These are phyloP conservation scores for Tanypteryx hageni DNA, from an alignment of 2,888 invertebrate genomes.

Conservation along the genomic window DNA sequence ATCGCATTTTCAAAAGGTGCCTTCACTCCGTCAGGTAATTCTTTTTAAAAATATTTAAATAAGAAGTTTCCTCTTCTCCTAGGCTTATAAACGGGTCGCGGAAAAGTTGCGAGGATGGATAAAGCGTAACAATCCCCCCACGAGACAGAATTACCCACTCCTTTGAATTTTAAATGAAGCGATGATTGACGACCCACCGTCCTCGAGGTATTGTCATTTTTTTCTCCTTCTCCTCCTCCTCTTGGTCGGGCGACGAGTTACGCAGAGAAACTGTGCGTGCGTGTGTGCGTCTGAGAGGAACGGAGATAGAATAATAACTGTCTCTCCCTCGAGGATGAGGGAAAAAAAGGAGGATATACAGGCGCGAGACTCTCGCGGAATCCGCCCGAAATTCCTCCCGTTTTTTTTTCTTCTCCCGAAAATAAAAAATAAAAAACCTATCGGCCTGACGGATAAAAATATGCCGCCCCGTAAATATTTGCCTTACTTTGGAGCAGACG, in stretches of 20 bases:
- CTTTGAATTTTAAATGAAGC: slow-evolving; percentile 21
- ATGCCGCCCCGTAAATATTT: slow-evolving; percentile 15
- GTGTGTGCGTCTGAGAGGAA: not conserved
- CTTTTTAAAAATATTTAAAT: no score
- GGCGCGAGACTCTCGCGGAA: not conserved
- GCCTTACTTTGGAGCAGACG: not conserved
- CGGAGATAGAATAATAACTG: no score
- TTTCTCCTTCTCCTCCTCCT: no score
- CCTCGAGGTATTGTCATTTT: no score
- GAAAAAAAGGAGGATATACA: not conserved
- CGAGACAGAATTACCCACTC: not conserved
- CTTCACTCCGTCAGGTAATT: no score
- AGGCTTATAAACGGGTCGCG: not conserved
- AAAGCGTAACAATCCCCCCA: not conserved
- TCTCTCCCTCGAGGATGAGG: no score
- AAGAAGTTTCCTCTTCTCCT: no score
- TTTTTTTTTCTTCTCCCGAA: not conserved
- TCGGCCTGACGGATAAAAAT: slow-evolving; percentile 23
- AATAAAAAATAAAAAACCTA: not conserved
- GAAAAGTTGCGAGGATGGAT: not conserved
- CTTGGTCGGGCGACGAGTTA: not conserved
- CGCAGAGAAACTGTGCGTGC: not conserved
- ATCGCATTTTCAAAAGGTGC: no score
- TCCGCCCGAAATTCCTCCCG: not conserved
- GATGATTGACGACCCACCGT: not conserved